Conservation (phyloP, 64 coral and sea anemone species). For the Exaiptasia diaphana region DNA sequence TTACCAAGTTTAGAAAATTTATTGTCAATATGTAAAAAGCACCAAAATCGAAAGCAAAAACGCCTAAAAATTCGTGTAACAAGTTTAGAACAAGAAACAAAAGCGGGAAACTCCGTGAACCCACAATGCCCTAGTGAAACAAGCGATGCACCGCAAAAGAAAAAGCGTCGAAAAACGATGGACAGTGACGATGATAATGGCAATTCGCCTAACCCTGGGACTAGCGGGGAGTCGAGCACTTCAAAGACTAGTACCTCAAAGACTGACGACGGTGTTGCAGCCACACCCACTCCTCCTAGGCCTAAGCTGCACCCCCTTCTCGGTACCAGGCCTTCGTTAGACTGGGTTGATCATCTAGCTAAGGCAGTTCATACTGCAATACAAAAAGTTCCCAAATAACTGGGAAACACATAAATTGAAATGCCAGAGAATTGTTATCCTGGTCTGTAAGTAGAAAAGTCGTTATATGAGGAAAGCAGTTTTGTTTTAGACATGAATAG, state of each 20-base stretch:
- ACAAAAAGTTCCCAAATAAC: slow-evolving; percentile 32
- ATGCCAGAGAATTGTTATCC: too few species aligned
- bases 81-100: slow-evolving; percentile 13
- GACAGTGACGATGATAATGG: slow-evolving; percentile 18
- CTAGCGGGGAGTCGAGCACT: slow-evolving; percentile 22
- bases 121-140: neutral
- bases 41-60: slow-evolving; percentile 52
- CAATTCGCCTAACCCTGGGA: slow-evolving; percentile 16
- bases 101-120: neutral
- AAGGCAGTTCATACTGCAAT: slow-evolving; percentile 54
- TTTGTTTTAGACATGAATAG: too few species aligned
- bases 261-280: slow-evolving; percentile 10
- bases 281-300: neutral
- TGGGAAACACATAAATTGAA: neutral
- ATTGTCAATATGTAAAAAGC: slow-evolving; percentile 43
- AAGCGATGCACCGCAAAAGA: neutral
- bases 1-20: slow-evolving; percentile 52
- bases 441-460: too few species aligned
- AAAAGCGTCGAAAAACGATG: slow-evolving; percentile 38
- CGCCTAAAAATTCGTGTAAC: neutral
- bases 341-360: slow-evolving; percentile 51
- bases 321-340: slow-evolving; percentile 23
- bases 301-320: slow-evolving; percentile 26
- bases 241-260: neutral
- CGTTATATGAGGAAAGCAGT: too few species aligned